Evolutionary conservation across 1,140 invertebrate genomes (phyloP), one percentile per base, ranked within the genome.

Genomic region (Antheraea mylitta): DNA sequence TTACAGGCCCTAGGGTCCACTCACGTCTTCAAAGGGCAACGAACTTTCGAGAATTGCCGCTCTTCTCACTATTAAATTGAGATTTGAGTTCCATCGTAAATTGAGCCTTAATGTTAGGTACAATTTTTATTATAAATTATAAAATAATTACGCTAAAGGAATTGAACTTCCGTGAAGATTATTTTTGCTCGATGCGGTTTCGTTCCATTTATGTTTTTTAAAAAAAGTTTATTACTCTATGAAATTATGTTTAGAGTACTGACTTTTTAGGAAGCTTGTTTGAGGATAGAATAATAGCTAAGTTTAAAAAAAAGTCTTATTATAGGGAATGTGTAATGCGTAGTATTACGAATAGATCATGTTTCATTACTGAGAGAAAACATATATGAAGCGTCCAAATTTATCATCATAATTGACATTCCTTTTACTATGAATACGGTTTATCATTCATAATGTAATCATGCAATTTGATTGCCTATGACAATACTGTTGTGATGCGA

Each of bases 1-100:
- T 53, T 53, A 53, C 45, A 53, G 45, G 45, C 45, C 45, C 45
- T 53, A 53, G 45, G 45, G 45, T 53, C 45, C 45, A 53, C 45
- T 53, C 45, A 53, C 45, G 45, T 13, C 45, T 53, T 53, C 3
- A 53, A 13, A 53, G 45, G 6, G 45, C 45, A n/a, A 53, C 16
- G 45, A 53, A 53, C 45, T 16, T 53, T 53, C 45, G 13, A 53
- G 45, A 53, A 53, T 53, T 53, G 45, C 45, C 45, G 45, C 45
- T 13, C 45, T n/a, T 53, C 45, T 53, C 45, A 53, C 45, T 53
- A 53, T 53, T 53, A 53, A 16, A 53, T 53, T 53, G 11, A 53
- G 45, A 53, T 53, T 53, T 53, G 45, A 53, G 11, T 53, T 53
- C 16, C 45, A 53, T 53, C 13, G 45, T 53, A 53, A 53, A 53